These are phyloP conservation scores for Artibeus jamaicensis DNA, from an alignment of 2,797 vertebrate species.

Conservation along the genomic window DNA sequence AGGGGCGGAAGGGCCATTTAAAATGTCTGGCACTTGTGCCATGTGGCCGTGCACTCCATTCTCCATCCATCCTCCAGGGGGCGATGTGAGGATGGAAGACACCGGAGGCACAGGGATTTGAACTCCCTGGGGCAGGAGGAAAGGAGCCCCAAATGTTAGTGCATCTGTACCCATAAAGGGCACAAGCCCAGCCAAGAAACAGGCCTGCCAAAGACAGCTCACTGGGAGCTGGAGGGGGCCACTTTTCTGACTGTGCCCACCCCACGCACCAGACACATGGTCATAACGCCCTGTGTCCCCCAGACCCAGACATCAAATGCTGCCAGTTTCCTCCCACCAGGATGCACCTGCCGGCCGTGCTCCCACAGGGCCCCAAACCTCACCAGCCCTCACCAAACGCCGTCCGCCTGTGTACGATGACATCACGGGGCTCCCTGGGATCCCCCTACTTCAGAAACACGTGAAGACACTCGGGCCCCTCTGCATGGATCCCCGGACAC, in stretches of 20 bases:
- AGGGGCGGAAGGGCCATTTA: not conserved
- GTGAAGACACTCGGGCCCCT: not conserved
- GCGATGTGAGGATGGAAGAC: conserved; percentile 8
- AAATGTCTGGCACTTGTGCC: not conserved
- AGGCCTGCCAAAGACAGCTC: not conserved
- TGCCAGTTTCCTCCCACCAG: not conserved
- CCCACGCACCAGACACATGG: not conserved
- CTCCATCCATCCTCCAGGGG: not conserved
- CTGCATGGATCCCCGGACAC: rapidly evolving
- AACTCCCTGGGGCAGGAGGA: not conserved
- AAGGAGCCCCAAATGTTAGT: not conserved
- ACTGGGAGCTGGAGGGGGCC: not conserved
- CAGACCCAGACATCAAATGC: not conserved
- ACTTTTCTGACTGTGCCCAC: rapidly evolving
- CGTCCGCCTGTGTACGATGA: rapidly evolving
- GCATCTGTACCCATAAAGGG: not conserved
- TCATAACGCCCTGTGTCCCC: not conserved
- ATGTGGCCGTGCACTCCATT: not conserved
- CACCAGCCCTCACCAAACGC: not conserved
- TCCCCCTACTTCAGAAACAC: not conserved
- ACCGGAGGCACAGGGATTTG: not conserved
- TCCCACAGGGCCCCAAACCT: rapidly evolving
- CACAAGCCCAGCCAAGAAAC: not conserved
- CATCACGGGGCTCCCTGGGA: rapidly evolving
- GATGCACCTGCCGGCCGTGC: rapidly evolving